Conservation (phyloP, 2,888 invertebrate genomes). For the Augochlorella aurata region DNA sequence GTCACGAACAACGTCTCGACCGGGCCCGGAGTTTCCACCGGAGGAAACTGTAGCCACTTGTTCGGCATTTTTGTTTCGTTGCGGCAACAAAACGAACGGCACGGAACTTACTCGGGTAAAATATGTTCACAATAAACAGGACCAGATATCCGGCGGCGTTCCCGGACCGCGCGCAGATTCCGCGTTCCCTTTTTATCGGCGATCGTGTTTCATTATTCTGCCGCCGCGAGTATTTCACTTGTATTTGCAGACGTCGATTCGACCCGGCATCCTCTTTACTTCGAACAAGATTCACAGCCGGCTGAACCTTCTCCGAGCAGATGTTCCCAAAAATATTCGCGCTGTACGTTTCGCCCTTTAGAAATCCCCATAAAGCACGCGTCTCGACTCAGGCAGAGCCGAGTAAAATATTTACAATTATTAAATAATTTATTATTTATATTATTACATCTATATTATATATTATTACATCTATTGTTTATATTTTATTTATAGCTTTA, state of each 20-base stretch:
- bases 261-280: background rate
- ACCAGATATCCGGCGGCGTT: background rate
- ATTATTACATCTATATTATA: no score
- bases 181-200: background rate
- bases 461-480: no score
- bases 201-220: background rate
- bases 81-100: background rate
- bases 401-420: no score
- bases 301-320: background rate
- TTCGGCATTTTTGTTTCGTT: background rate
- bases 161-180: background rate
- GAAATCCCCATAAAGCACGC: no score
- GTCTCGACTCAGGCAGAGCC: no score
- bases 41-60: background rate
- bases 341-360: background rate
- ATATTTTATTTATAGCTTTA: no score
- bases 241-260: background rate
- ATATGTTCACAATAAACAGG: conserved; percentile 16
- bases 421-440: no score
- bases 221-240: background rate
- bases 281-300: background rate
- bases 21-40: background rate
- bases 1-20: background rate
- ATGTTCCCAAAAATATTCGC: background rate
- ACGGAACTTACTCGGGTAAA: conserved; percentile 11